Base-by-base conservation (phyloP, 1,140 invertebrate genomes). In the Drosophila kepulauana region DNA sequence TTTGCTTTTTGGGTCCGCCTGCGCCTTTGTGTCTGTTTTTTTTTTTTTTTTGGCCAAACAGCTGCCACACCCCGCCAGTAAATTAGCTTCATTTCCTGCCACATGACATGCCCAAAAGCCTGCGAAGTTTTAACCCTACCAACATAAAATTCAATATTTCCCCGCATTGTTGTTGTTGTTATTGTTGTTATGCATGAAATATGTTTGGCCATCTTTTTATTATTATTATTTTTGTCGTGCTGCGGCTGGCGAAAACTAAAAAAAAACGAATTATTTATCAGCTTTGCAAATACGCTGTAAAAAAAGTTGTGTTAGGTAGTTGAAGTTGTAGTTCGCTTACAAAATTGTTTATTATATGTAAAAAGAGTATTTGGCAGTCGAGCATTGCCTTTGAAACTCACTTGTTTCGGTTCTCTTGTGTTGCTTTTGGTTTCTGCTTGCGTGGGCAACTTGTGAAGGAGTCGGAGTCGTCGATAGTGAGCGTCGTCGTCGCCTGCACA, bases 1-100 rank as follows among this genome's bases (percentile, higher is more conserved):
- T 25, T 25, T 25, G 20, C 20, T 25, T 25, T 25, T 46, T 13
- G 5, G 35, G 5, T 41, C 13, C 35, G 41, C n/a, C 11, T 30
- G 35, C 52, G 52, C 48, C 38, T 75, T 71, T 59, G 72, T 56
- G 16, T 76, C 57, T 57, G 75, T 38, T 20, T 25, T 11, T 16
- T 16, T 16, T 15, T 15, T 25, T 35, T 69, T 74, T 68, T 68
- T 68, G 65, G 65, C 70, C 64, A 52, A 15, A 35, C 70, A 67
- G 54, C 66, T 75, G 82, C 65, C 84, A 78, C 84, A 68, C 84
- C 71, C 85, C 85, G 85, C 68, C 78, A 85, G 65, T 85, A 88
- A 88, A 88, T 88, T 89, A 88, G 85, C 74, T 85, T 88, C 81
- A 88, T 88, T 88, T 88, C 85, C 85, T 88, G 85, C 78, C 81